A percentile compares a stretch with the other conserved stretches of the same genome.
Evolutionary conservation across 2,797 vertebrate genomes (phyloP).

Genomic region (Tragopan temminckii): DNA sequence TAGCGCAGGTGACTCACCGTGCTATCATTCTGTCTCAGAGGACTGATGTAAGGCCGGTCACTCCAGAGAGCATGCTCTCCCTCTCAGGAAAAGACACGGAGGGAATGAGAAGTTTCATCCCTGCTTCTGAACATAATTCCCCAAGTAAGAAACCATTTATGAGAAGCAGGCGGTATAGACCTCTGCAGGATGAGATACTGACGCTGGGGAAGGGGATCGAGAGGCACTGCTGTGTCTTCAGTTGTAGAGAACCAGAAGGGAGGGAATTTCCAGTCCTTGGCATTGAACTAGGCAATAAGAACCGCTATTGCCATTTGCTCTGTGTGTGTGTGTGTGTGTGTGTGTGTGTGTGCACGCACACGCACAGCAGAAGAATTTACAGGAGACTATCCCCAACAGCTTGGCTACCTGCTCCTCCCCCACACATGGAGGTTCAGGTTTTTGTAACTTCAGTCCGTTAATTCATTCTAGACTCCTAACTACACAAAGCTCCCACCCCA

Average conservation of each 20-base stretch:
- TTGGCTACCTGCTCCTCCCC: not conserved
- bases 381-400: not conserved
- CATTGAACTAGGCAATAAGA: not conserved
- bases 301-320: not conserved
- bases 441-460: not conserved
- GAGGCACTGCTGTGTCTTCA: not conserved
- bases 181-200: not conserved
- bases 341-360: too few relatives aligned
- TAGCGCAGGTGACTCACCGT: not conserved
- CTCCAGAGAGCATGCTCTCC: rapidly evolving
- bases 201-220: not conserved
- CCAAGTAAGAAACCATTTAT: not conserved
- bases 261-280: not conserved
- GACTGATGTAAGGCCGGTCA: not conserved
- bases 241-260: not conserved
- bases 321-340: too few relatives aligned
- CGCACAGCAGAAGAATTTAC: not conserved
- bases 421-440: not conserved
- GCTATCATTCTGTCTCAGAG: not conserved
- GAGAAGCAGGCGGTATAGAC: not conserved
- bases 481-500: not conserved
- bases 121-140: not conserved
- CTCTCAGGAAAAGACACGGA: not conserved
- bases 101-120: not conserved
- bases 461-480: not conserved